phyloP scores from a whole-genome alignment of 2,113 vertebrate species.

The Arothron firmamentum region DNA sequence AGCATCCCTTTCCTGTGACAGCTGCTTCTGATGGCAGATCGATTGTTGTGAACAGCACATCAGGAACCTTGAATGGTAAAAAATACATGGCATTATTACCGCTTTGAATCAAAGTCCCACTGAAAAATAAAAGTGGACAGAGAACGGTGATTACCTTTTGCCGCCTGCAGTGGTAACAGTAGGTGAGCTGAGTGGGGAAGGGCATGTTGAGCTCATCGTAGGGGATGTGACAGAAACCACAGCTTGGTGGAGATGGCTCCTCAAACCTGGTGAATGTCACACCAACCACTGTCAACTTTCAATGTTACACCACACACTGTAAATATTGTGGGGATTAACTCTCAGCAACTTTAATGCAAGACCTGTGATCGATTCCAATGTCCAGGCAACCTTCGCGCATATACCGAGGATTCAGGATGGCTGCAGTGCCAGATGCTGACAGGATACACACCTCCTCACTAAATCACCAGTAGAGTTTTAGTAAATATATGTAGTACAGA shows the following conservation, averaged over 20 bases:
- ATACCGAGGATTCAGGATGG: slow-evolving; percentile 91
- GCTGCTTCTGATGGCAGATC: slow-evolving; percentile 83
- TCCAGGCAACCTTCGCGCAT: slow-evolving; percentile 93
- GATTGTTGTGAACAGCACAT: slow-evolving; percentile 93
- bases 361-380: slow-evolving; percentile 90
- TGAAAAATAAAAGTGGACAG: background rate
- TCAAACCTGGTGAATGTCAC: slow-evolving; percentile 78
- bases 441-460: slow-evolving; percentile 99
- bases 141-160: slow-evolving; percentile 84
- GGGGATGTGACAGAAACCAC: slow-evolving; percentile 95
- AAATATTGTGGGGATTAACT: background rate
- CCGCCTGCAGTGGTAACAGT: slow-evolving; percentile 88
- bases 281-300: background rate
- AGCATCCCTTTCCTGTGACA: slow-evolving; percentile 88
- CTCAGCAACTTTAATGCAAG: slow-evolving; percentile 30
- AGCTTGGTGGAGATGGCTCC: slow-evolving; percentile 82
- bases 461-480: slow-evolving; percentile 6
- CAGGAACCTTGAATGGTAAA: slow-evolving; percentile 80
- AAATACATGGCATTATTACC: background rate
- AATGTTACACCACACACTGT: background rate
- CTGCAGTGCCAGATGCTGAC: slow-evolving; percentile 93
- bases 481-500: background rate
- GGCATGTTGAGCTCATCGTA: slow-evolving; percentile 98
- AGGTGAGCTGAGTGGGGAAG: slow-evolving; percentile 94
- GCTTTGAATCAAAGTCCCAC: background rate